A percentile compares a stretch with the other conserved stretches of the same genome.
Conservation (phyloP, 2,113 vertebrate species). For the Madoqua kirkii region DNA sequence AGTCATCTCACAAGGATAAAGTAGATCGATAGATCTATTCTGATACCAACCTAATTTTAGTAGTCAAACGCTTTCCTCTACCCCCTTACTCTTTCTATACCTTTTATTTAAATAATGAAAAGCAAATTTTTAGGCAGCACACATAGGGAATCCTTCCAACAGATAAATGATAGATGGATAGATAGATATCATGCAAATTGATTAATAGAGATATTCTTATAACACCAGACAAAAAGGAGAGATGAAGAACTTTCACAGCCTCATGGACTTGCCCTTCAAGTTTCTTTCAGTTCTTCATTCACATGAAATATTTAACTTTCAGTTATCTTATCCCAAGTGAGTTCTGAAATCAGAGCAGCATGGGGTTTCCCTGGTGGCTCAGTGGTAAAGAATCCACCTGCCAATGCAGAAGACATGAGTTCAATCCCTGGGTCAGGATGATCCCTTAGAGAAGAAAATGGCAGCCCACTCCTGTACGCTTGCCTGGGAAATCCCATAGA, state of each 20-base stretch:
- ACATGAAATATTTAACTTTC: background rate
- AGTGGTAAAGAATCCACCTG: background rate
- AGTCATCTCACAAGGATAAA: slow-evolving; percentile 5
- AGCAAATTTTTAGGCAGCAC: background rate
- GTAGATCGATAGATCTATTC: slow-evolving; percentile 5
- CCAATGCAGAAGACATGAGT: background rate
- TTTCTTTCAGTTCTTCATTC: background rate
- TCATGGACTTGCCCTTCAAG: background rate
- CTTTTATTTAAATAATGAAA: background rate
- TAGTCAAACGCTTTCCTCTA: background rate
- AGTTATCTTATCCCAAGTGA: background rate
- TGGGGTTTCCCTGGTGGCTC: background rate
- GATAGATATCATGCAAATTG: background rate
- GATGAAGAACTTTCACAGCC: background rate
- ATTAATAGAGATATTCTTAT: background rate
- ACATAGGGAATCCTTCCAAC: background rate
- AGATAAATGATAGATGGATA: background rate
- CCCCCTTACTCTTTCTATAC: background rate
- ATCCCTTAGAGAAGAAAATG: background rate
- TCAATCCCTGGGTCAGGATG: background rate
- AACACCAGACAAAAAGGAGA: background rate
- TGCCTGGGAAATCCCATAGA: background rate
- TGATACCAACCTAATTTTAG: background rate
- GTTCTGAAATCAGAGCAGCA: background rate
- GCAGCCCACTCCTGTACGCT: background rate